Conservation (phyloP, 2,797 vertebrate genomes). For the Malurus splendens region DNA sequence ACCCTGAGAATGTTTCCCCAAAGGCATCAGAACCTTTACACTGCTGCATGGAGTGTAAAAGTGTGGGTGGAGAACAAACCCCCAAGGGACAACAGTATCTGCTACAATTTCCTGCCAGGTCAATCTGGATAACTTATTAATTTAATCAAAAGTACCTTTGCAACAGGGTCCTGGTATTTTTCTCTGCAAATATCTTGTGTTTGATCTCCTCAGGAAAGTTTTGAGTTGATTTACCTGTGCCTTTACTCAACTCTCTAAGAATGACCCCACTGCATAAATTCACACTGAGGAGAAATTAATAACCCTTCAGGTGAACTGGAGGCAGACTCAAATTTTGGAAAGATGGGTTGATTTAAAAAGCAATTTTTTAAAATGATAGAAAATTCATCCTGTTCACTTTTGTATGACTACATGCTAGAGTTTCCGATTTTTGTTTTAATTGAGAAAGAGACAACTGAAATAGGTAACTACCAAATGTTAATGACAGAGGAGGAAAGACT, state of each 20-base stretch:
- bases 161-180: neutral
- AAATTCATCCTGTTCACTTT: neutral
- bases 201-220: neutral
- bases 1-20: neutral
- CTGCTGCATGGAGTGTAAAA: accelerated
- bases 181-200: neutral
- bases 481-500: neutral
- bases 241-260: neutral
- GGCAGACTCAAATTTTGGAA: neutral
- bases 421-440: neutral
- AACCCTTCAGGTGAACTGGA: neutral
- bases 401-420: neutral
- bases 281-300: neutral
- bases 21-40: neutral
- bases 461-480: neutral
- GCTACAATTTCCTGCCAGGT: neutral
- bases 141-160: neutral
- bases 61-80: neutral
- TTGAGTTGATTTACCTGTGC: neutral
- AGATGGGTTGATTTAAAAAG: neutral
- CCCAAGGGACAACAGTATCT: neutral
- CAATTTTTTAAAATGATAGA: neutral
- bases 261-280: neutral
- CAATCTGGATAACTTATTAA: neutral
- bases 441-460: neutral